These are phyloP conservation scores for Argynnis bischoffii DNA, from an alignment of 2,888 invertebrate genomes.

Conservation along the genomic window DNA sequence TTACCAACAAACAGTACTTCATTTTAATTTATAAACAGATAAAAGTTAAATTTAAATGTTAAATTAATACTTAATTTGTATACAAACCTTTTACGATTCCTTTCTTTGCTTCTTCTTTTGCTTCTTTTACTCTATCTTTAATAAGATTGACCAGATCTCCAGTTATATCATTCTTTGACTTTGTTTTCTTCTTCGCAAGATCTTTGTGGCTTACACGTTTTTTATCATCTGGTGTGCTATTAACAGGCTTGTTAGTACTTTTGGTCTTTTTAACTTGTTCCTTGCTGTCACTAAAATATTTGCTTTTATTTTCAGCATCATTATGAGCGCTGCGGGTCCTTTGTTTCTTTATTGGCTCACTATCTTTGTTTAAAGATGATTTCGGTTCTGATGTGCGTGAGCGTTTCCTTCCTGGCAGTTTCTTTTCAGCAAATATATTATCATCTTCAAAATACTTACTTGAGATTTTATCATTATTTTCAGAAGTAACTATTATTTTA, in stretches of 20 bases:
- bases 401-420: slow-evolving; percentile 43
- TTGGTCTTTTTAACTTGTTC: slow-evolving; percentile 39
- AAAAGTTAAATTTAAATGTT: not conserved
- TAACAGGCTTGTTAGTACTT: slow-evolving; percentile 45
- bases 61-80: slow-evolving; percentile 9
- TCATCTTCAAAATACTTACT: slow-evolving; percentile 60
- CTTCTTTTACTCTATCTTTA: slow-evolving; percentile 73
- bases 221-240: slow-evolving; percentile 51
- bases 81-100: slow-evolving; percentile 61
- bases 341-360: slow-evolving; percentile 41
- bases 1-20: not conserved
- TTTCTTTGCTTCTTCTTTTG: slow-evolving; percentile 63
- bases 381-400: slow-evolving; percentile 41
- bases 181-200: slow-evolving; percentile 52
- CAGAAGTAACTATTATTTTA: slow-evolving; percentile 54
- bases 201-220: slow-evolving; percentile 71
- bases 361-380: slow-evolving; percentile 21
- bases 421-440: slow-evolving; percentile 32
- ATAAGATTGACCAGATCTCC: slow-evolving; percentile 78
- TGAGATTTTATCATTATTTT: slow-evolving; percentile 48
- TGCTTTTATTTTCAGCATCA: slow-evolving; percentile 59
- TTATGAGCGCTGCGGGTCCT: slow-evolving; percentile 65
- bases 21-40: not conserved
- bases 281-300: slow-evolving; percentile 56
- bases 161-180: slow-evolving; percentile 67